Percentiles rank a stretch among this genome's conserved stretches.
Conservation (phyloP, 2,888 invertebrate species). For the Pseudococcus viburni region DNA sequence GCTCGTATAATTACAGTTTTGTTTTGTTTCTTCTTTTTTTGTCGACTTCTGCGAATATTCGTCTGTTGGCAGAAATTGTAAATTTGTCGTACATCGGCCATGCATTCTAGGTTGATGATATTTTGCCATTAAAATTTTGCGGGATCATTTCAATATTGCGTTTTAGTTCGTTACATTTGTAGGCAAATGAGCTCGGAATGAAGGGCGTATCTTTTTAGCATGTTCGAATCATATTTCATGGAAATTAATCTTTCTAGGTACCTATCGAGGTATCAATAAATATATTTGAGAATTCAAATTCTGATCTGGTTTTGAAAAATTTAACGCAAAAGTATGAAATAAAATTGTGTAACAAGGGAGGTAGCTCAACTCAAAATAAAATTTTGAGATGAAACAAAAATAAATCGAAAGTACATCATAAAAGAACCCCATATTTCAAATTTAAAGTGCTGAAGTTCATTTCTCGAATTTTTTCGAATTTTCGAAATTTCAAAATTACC, state of each 20-base stretch:
- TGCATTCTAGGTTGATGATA: constrained; percentile 19
- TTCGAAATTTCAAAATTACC: too few relatives aligned
- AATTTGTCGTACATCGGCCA: constrained; percentile 26
- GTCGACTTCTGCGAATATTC: not conserved
- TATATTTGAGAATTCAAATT: too few relatives aligned
- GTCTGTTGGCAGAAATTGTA: constrained; percentile 16
- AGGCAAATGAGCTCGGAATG: not conserved
- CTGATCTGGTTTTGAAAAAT: too few relatives aligned
- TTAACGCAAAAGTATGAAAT: too few relatives aligned
- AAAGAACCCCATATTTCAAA: too few relatives aligned
- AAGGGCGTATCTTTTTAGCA: not conserved
- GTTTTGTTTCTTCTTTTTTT: not conserved
- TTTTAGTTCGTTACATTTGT: not conserved
- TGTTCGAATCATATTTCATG: not conserved
- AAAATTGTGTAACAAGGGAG: too few relatives aligned
- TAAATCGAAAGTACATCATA: too few relatives aligned
- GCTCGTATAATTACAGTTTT: not conserved
- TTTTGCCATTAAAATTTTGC: not conserved
- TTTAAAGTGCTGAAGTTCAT: too few relatives aligned
- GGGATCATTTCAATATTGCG: not conserved
- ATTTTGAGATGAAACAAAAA: too few relatives aligned
- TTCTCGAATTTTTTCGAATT: too few relatives aligned
- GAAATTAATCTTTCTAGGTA: not conserved
- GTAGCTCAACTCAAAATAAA: too few relatives aligned
- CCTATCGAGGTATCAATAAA: too few relatives aligned